Conservation (phyloP, 2,888 invertebrate genomes). For the Aspidiotus destructor region DNA sequence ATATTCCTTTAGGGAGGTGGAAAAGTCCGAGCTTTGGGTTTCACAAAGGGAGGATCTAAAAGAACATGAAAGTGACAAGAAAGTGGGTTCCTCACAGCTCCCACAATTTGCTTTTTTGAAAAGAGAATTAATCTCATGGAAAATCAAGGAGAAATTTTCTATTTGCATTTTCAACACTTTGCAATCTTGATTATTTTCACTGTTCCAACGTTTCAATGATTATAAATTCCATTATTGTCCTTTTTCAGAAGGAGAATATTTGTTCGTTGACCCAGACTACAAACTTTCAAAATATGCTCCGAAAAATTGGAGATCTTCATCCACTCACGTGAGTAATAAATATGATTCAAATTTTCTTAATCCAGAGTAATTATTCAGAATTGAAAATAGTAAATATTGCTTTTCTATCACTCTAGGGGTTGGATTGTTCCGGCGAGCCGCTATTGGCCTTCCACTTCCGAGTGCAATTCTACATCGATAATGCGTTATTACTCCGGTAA, state of each 20-base stretch:
- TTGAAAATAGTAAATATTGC: not conserved
- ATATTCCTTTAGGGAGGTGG: no score
- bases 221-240: not conserved
- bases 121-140: no score
- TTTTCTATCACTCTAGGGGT: slow-evolving; percentile 51
- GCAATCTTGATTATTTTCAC: no score
- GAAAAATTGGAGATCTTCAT: slow-evolving; percentile 90
- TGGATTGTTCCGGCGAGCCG: slow-evolving; percentile 82
- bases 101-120: no score
- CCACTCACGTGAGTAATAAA: slow-evolving; percentile 66
- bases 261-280: slow-evolving; percentile 88
- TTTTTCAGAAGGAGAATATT: slow-evolving; percentile 79
- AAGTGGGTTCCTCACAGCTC: no score
- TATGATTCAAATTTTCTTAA: not conserved
- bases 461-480: slow-evolving; percentile 89
- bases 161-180: no score
- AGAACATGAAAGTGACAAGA: no score
- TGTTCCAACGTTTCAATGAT: no score
- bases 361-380: not conserved
- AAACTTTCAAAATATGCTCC: slow-evolving; percentile 94
- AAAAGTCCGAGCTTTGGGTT: no score
- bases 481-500: slow-evolving; percentile 72
- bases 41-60: no score
- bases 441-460: slow-evolving; percentile 80
- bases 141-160: no score